Base-by-base conservation (phyloP, 2,888 invertebrate genomes). In the Pelosia muscerda region DNA sequence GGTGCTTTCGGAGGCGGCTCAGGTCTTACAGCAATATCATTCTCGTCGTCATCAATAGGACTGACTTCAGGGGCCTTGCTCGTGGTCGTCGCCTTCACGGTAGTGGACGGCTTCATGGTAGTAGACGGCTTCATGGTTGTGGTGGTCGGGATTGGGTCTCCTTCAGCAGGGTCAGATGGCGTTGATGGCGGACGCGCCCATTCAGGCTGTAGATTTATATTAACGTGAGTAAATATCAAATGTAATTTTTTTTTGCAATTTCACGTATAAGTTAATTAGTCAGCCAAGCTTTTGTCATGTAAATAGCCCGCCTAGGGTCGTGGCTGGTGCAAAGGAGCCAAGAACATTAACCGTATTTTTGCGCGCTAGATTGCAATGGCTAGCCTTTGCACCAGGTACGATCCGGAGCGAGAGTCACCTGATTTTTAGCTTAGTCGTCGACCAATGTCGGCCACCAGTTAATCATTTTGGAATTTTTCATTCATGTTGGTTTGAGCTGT, bases 101-200 rank as follows among this genome's bases (percentile, higher is more conserved):
- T 76, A 77, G 87, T 87, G 15, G 84, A 74, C 1, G 90, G 87
- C 72, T 87, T n/a, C n/a, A n/a, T n/a, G n/a, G n/a, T n/a, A n/a
- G n/a, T n/a, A 15, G 84, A 75, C 1, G 90, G 87, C 72, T 74
- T 86, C 10, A 77, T 71, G 19, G 86, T 83, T 2, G 86, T 81
- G 23, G 87, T 81, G 63, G 82, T 81, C n/a, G 83, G 79, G 66
- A 89, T 80, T 2, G 94, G 90, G 6, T 90, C 90, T 53, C 95
- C 90, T 83, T 95, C 95, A 31, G 95, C 90, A 26, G 95, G 93
- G 83, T 95, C 95, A 13, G 92, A 82, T 23, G 96, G 94, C 5
- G 97, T 97, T 72, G 97, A 96, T 69, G 97, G 97, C 22, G 97
- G 97, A 72, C 96, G 95, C 58, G 97, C 97, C 97, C 97, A 98